A percentile compares a stretch with the other conserved stretches of the same genome.
These are phyloP conservation scores for Spilarctia lutea DNA, from an alignment of 2,888 invertebrate species.

Conservation along the genomic window DNA sequence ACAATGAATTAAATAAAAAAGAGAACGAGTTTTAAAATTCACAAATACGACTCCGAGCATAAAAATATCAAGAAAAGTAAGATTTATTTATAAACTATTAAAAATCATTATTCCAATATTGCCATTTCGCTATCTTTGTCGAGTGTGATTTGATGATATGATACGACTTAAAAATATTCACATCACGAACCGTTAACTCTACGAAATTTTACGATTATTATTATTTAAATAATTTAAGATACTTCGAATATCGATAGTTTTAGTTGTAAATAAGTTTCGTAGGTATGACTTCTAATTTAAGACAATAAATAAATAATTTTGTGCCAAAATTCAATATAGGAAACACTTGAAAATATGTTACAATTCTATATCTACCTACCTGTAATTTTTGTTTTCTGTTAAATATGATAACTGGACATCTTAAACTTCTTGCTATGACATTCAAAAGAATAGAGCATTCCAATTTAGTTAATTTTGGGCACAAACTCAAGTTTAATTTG, in stretches of 20 bases:
- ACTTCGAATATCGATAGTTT: not conserved
- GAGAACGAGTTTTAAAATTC: too few species aligned
- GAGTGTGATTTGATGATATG: not conserved
- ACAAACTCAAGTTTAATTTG: not conserved
- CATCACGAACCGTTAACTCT: not conserved
- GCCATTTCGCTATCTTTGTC: not conserved
- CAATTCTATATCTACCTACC: not conserved
- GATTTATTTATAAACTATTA: too few species aligned
- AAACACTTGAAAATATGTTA: not conserved
- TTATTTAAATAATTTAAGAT: not conserved
- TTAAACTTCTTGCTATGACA: not conserved
- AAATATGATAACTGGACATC: not conserved
- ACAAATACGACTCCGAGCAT: not conserved
- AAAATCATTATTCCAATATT: too few species aligned
- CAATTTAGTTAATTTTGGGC: not conserved
- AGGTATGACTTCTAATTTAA: not conserved
- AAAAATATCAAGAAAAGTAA: not conserved
- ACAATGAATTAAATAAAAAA: too few species aligned
- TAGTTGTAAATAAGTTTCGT: not conserved
- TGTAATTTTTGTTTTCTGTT: not conserved
- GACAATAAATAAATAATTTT: not conserved
- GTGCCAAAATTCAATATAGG: conserved; percentile 2
- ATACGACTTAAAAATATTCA: not conserved
- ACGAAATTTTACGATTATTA: conserved; percentile 11
- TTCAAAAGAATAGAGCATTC: not conserved